phyloP scores from a whole-genome alignment of 2,113 vertebrate species.

The Spheniscus mendiculus region DNA sequence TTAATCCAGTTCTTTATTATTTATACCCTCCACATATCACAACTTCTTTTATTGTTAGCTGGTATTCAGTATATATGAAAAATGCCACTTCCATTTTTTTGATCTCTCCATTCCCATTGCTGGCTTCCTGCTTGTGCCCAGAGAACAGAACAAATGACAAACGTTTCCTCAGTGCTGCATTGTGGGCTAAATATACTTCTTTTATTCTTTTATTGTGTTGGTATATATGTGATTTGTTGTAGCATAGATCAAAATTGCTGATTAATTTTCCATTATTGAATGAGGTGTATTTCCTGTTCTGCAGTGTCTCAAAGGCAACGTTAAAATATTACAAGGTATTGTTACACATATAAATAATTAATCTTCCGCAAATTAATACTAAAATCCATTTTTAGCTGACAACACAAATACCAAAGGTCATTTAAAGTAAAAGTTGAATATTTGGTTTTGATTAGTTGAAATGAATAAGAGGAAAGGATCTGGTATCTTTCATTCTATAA shows the following conservation, averaged over 20 bases:
- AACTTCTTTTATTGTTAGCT: not conserved
- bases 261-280: not conserved
- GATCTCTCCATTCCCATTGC: not conserved
- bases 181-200: not conserved
- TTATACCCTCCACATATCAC: not conserved
- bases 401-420: not conserved
- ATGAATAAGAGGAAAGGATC: not conserved
- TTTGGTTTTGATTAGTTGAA: slow-evolving; percentile 45
- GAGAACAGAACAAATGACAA: not conserved
- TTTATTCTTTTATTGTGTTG: not conserved
- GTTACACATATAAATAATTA: not conserved
- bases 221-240: not conserved
- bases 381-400: slow-evolving; percentile 31
- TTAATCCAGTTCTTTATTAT: not conserved
- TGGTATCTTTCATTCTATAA: not conserved
- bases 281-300: not conserved
- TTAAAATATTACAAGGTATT: not conserved
- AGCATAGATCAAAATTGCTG: not conserved
- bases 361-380: not conserved
- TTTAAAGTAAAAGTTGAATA: not conserved
- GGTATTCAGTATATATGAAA: not conserved
- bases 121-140: not conserved
- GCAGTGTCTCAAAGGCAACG: not conserved
- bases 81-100: not conserved
- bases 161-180: not conserved